phyloP scores from a whole-genome alignment of 2,797 vertebrate species.

The Tadarida brasiliensis region DNA sequence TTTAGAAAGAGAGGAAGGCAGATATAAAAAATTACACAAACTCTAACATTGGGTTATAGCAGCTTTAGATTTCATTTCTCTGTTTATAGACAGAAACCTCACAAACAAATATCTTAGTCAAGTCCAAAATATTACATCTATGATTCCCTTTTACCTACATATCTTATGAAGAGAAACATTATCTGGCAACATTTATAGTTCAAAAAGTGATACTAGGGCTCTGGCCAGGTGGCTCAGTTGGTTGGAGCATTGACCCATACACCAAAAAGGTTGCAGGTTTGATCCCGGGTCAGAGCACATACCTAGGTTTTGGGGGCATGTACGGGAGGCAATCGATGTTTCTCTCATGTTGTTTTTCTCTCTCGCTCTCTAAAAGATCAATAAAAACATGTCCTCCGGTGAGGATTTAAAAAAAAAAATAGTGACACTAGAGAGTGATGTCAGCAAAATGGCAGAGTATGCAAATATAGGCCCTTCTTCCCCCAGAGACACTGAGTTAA shows the following conservation, averaged over 20 bases:
- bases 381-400: no score
- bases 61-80: constrained; percentile 16
- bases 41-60: neutral
- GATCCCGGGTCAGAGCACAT: no score
- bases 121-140: neutral
- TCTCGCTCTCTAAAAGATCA: no score
- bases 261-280: no score
- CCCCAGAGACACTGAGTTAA: neutral
- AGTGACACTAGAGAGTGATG: no score
- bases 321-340: no score
- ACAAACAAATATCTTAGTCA: constrained; percentile 4
- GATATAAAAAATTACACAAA: neutral
- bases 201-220: neutral
- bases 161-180: neutral
- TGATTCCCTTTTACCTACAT: neutral
- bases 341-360: no score
- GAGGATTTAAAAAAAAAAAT: no score
- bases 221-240: no score
- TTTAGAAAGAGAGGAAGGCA: no score
- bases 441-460: neutral
- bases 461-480: neutral
- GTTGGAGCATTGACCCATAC: no score
- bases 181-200: constrained; percentile 22
- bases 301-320: no score
- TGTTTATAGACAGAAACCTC: neutral